phyloP scores from a whole-genome alignment of 1,140 invertebrate genomes.

The Pseudomyrmex sp. region DNA sequence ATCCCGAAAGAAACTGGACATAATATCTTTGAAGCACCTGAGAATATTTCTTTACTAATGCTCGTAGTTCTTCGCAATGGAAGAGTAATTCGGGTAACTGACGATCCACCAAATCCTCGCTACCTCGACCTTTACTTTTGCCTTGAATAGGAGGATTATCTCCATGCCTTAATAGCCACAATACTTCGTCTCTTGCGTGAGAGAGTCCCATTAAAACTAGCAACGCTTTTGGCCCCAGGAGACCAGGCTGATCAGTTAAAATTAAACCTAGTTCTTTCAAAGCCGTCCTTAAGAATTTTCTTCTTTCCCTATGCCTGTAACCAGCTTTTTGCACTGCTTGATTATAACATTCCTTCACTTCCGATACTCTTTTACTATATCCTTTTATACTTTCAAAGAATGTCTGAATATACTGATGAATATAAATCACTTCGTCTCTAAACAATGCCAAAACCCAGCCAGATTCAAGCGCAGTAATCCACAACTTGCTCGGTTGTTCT shows the following conservation, averaged over 20 bases:
- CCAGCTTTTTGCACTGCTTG: conserved; percentile 95
- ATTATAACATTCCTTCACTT: conserved; percentile 97
- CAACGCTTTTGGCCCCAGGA: conserved; percentile 98
- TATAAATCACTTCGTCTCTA: conserved; percentile 98
- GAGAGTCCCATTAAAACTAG: conserved; percentile 98
- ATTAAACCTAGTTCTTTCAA: conserved; percentile 98
- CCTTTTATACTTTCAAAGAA: conserved; percentile 99
- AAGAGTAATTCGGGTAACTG: conserved; percentile 99
- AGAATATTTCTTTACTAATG: conserved; percentile 96
- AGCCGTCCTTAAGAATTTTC: conserved; percentile 98
- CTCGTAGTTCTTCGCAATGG: conserved; percentile 98
- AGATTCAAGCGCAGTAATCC: conserved; percentile 95
- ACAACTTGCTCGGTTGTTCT: conserved; percentile 94
- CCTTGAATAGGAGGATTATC: conserved; percentile 95
- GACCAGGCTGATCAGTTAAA: conserved; percentile 98
- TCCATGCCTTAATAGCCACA: conserved; percentile 98
- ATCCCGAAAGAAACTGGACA: conserved; percentile 97
- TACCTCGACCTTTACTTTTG: conserved; percentile 94
- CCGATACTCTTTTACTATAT: conserved; percentile 95
- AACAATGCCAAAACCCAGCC: conserved; percentile 98
- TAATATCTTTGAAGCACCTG: conserved; percentile 99
- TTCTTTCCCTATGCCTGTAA: conserved; percentile 95
- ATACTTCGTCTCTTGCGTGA: conserved; percentile 97
- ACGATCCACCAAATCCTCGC: conserved; percentile 96
- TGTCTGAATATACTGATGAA: conserved; percentile 96